Evolutionary conservation across 2,113 vertebrate species (phyloP), one percentile per base, ranked within the genome.

Genomic region (Rhinichthys klamathensis): DNA sequence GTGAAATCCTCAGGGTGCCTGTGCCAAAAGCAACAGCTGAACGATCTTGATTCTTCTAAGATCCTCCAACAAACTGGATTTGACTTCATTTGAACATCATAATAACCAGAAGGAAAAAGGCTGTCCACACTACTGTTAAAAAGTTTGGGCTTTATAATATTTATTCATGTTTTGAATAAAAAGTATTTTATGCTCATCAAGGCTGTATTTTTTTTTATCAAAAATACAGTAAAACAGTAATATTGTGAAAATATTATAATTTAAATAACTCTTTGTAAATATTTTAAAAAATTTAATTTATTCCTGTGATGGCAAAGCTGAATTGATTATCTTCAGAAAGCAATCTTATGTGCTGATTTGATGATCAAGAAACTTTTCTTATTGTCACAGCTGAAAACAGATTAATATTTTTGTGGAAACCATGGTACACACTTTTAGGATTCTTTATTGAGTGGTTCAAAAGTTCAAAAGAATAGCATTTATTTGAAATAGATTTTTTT

Each of bases 71-170:
- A 54, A 54, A 49, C 41, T 49, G n/a, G n/a, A 49, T 49, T 30
- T 76, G 21, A 12, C 35, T 38, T 70, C 46, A 76, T 76, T 27
- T 30, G 25, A 76, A 76, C 54, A 76, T 76, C 49, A 18, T 54
- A 32, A 76, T 54, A 76, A 32, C 27, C 13, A 4, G 73, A 27
- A 51, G n/a, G 69, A 0, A 32, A 76, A 76, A 8, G 1, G 13
- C 46, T 51, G 25, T 23, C 67, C 35, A 70, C 30, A 67, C 63
- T 32, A 12, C 58, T 61, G 10, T 61, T 25, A 4, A 61, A n/a
- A 27, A 27, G n/a, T 63, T 23, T 56, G 18, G 63, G 6, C 63
- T 67, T 27, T 9, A 16, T 30, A 32, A 32, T 2, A 18, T 56
- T 21, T 49, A 49, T 15, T 49, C 3, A 49, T 49, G 13, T 49